phyloP scores from a whole-genome alignment of 2,888 invertebrate genomes.

The Orthosia gracilis region DNA sequence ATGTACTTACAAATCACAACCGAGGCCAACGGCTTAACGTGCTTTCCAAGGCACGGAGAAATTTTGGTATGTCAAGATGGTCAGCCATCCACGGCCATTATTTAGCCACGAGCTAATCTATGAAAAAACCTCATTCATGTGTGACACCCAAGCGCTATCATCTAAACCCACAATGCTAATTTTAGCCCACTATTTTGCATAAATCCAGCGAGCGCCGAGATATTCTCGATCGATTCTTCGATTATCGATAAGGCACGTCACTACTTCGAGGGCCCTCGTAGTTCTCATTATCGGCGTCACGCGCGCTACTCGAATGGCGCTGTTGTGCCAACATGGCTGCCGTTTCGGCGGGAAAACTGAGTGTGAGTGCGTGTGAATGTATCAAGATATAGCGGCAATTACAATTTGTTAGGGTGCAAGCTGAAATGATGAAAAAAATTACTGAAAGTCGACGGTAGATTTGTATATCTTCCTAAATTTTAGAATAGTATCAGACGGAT shows the following conservation, averaged over 20 bases:
- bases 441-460: neutral
- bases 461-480: neutral
- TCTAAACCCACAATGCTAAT: constrained; percentile 21
- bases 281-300: constrained; percentile 83
- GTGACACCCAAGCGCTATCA: neutral
- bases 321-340: constrained; percentile 80
- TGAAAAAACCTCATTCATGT: neutral
- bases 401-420: constrained; percentile 36
- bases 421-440: constrained; percentile 12
- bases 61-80: no score
- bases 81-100: no score
- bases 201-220: constrained; percentile 29
- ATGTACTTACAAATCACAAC: no score
- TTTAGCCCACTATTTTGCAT: constrained; percentile 50
- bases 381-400: constrained; percentile 64
- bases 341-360: constrained; percentile 62
- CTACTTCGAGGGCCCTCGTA: constrained; percentile 72
- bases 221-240: constrained; percentile 63
- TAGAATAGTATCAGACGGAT: neutral
- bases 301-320: constrained; percentile 78
- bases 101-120: no score
- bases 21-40: no score
- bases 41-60: no score
- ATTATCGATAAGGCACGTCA: constrained; percentile 84
- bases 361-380: constrained; percentile 55